Base-by-base conservation (phyloP, 2,888 invertebrate genomes). In the Ditylenchus weischeri region DNA sequence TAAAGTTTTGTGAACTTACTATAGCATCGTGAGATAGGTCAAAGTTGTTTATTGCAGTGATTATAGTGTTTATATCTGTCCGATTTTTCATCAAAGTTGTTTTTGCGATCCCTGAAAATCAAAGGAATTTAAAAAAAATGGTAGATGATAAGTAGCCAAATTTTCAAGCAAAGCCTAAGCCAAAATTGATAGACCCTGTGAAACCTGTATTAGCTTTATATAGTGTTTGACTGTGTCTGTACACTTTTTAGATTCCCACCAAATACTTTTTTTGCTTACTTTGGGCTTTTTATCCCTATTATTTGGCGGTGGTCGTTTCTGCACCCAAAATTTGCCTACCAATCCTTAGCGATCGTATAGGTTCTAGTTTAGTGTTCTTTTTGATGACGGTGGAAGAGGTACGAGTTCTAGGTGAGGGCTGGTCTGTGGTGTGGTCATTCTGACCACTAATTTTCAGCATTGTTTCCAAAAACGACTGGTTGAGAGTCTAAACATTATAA, bases 391-490 rank as follows among this genome's bases (percentile, higher is more conserved):
- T 54, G 43, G 61, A 36, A n/a, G 64, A 38, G n/a, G 59, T 35
- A 35, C 13, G 35, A 2, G 59, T 3, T 29, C 50, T 29, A 10
- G 47, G 47, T 43, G 49, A 65, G 15, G 23, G 35, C 48, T 63
- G 29, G 72, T 64, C 57, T 62, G 47, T 67, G 68, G 68, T 57
- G 50, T 38, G 35, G 23, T 47, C 51, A 47, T 11, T 63, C 35
- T n/a, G 19, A 10, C 69, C 49, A 62, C 83, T 83, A 59, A 96
- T 90, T 84, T 95, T 93, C 86, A 98, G 98, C 83, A 90, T 89
- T 84, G 95, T 93, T 84, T 98, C 98, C 86, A 98, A 95, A 83
- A 91, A 90, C 72, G 89, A 87, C 86, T 98, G 96, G 86, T 98
- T 93, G 82, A 98, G 93, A 76, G 90, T 81, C 85, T 86, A 76